Percentiles rank a stretch among this genome's conserved stretches.
Evolutionary conservation across 2,888 invertebrate species (phyloP).

Genomic region (Miltochrista miniata): DNA sequence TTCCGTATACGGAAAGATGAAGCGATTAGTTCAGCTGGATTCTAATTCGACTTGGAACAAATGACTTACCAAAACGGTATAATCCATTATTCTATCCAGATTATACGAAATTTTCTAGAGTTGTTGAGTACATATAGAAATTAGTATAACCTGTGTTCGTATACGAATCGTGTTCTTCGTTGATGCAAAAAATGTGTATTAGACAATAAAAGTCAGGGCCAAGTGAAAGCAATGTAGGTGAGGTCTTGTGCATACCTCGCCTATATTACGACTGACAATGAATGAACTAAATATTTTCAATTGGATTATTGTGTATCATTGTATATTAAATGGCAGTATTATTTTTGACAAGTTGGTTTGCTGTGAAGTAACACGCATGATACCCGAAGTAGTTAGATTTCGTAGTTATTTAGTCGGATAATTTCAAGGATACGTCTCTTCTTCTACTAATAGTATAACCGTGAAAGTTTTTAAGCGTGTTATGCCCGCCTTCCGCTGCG

Average conservation of each 20-base stretch:
- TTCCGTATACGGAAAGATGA: conserved; percentile 23
- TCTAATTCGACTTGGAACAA: conserved; percentile 25
- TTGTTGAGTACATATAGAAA: conserved; percentile 15
- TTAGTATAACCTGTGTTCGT: conserved; percentile 8
- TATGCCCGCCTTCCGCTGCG: too few species aligned
- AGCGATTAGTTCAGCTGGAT: conserved; percentile 26
- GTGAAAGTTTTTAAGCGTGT: too few species aligned
- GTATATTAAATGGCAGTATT: too few species aligned
- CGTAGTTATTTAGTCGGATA: too few species aligned
- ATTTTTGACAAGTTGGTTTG: too few species aligned
- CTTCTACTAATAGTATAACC: too few species aligned
- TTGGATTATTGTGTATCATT: conserved; percentile 3
- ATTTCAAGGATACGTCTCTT: too few species aligned
- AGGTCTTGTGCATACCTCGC: background rate
- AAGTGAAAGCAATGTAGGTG: conserved; percentile 4
- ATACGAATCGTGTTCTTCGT: background rate
- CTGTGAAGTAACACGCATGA: too few species aligned
- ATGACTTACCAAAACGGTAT: conserved; percentile 28
- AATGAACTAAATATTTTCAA: conserved; percentile 11
- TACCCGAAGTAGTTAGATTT: too few species aligned
- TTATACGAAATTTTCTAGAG: conserved; percentile 17
- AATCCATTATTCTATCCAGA: conserved; percentile 23
- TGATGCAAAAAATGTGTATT: conserved; percentile 4
- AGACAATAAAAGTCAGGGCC: conserved; percentile 10
- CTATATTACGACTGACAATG: conserved; percentile 5